Conservation (phyloP, 2,797 vertebrate genomes). For the Clarias laeviceps region DNA sequence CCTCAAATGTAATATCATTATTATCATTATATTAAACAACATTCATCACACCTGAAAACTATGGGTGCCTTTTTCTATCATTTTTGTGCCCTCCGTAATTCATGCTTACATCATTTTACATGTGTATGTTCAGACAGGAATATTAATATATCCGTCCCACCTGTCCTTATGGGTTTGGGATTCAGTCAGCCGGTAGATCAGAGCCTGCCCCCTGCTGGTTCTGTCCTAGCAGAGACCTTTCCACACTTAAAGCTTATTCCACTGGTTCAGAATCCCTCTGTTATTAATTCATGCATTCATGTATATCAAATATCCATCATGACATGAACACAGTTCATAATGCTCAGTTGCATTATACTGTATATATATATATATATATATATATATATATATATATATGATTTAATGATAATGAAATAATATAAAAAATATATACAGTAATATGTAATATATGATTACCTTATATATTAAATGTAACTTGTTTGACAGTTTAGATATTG, state of each 20-base stretch:
- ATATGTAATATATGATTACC: not conserved
- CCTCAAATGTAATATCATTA: not conserved
- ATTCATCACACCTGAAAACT: not conserved
- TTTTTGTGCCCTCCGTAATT: not conserved
- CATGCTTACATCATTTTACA: not conserved
- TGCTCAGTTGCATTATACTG: not conserved
- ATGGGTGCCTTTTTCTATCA: not conserved
- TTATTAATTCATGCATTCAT: not conserved
- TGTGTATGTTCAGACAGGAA: not conserved
- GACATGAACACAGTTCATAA: not conserved
- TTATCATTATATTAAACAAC: not conserved
- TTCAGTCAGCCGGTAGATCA: constrained; percentile 63
- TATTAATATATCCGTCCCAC: not conserved
- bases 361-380: no score
- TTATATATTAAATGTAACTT: not conserved
- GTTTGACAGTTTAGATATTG: not conserved
- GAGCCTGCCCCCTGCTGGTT: constrained; percentile 76
- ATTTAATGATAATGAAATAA: no score
- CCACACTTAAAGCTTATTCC: not conserved
- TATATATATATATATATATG: no score
- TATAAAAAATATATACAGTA: not conserved
- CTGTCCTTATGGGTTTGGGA: constrained; percentile 39
- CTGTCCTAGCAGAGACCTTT: constrained; percentile 45
- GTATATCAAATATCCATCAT: not conserved
- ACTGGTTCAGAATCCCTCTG: not conserved